A percentile compares a stretch with the other conserved stretches of the same genome.
Conservation (phyloP, 2,888 invertebrate genomes). For the Amaurobius ferox region DNA sequence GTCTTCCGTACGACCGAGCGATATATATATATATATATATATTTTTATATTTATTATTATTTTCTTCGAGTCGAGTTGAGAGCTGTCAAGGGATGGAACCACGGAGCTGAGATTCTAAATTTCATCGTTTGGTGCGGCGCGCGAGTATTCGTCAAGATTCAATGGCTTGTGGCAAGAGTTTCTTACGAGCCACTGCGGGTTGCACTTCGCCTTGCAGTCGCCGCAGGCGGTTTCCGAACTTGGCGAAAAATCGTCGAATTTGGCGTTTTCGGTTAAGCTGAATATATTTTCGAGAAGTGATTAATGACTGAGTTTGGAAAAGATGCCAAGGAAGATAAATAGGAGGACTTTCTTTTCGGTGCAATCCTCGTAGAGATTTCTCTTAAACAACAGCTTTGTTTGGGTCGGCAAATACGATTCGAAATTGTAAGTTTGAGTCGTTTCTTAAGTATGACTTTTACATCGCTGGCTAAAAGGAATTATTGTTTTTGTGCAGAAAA, state of each 20-base stretch:
- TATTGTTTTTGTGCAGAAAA: no score
- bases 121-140: constrained; percentile 23
- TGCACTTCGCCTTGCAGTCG: constrained; percentile 13
- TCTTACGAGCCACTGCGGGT: constrained; percentile 32
- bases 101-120: background rate
- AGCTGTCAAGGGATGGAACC: background rate
- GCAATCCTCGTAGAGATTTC: no score
- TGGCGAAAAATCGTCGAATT: background rate
- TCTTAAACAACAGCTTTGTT: no score
- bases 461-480: no score
- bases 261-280: no score
- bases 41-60: no score
- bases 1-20: no score
- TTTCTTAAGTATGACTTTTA: no score
- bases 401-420: no score
- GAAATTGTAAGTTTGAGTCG: no score
- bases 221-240: constrained; percentile 22
- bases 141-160: constrained; percentile 18
- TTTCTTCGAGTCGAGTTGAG: background rate
- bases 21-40: no score
- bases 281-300: background rate
- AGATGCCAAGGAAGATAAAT: constrained; percentile 2
- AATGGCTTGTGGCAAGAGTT: constrained; percentile 45
- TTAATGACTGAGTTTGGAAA: background rate
- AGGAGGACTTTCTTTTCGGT: background rate